phyloP scores from a whole-genome alignment of 2,888 invertebrate species.

The Sicus ferrugineus region DNA sequence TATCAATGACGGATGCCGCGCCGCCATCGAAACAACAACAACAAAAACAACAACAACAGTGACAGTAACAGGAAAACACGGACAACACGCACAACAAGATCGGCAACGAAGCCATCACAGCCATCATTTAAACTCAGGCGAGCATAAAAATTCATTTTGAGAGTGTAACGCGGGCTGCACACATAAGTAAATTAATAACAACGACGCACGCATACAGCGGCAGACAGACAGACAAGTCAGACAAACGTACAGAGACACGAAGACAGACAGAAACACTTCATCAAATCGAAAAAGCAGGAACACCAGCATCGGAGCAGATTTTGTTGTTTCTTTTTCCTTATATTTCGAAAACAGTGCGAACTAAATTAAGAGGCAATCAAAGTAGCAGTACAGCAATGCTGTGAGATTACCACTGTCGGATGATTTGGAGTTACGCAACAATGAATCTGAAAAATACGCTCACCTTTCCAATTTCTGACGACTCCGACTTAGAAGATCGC shows the following conservation, averaged over 20 bases:
- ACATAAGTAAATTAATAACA: background rate
- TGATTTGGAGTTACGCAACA: too few relatives aligned
- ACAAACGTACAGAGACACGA: slow-evolving; percentile 10
- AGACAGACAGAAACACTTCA: background rate
- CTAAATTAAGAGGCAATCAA: background rate
- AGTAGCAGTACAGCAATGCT: background rate
- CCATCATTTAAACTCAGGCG: slow-evolving; percentile 40
- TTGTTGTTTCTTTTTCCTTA: background rate
- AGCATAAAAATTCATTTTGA: slow-evolving; percentile 49
- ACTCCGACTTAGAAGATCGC: too few relatives aligned
- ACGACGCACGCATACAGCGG: background rate
- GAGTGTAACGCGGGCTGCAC: slow-evolving; percentile 40
- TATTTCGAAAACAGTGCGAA: slow-evolving; percentile 3
- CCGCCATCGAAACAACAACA: slow-evolving; percentile 46
- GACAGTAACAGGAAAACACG: slow-evolving; percentile 35
- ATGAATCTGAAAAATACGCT: too few relatives aligned
- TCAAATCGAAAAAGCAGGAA: background rate
- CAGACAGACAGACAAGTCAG: background rate
- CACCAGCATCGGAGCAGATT: background rate
- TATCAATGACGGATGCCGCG: slow-evolving; percentile 53
- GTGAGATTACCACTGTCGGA: background rate
- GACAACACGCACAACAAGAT: background rate
- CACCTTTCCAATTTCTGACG: too few relatives aligned
- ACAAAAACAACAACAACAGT: slow-evolving; percentile 21
- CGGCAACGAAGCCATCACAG: slow-evolving; percentile 19